Evolutionary conservation across 2,113 vertebrate species (phyloP).

Genomic region (Perca schrenkii): DNA sequence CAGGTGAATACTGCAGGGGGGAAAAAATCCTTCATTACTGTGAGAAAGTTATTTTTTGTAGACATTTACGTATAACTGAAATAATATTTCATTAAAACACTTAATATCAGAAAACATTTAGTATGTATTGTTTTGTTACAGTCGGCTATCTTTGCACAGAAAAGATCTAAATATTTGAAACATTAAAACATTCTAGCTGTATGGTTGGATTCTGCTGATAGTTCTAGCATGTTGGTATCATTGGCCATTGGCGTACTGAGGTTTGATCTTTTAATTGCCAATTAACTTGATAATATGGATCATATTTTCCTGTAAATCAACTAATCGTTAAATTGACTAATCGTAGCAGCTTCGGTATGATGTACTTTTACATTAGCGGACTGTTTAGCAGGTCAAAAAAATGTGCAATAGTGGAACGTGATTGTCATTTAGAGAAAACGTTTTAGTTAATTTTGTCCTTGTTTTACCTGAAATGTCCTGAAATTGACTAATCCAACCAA

Average conservation of each 20-base stretch:
- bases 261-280: too few relatives aligned
- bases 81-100: neutral
- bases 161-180: neutral
- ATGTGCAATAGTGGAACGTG: neutral
- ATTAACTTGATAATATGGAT: too few relatives aligned
- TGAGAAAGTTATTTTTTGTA: neutral
- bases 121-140: neutral
- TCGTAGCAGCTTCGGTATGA: neutral
- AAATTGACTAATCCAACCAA: neutral
- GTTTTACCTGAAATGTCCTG: neutral
- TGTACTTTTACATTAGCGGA: neutral
- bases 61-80: neutral
- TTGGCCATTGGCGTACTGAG: too few relatives aligned
- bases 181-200: neutral
- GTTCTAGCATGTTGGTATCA: too few relatives aligned
- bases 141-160: neutral
- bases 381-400: neutral
- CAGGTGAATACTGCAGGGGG: constrained; percentile 36
- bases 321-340: neutral
- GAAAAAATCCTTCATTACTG: neutral
- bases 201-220: neutral
- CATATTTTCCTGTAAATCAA: neutral
- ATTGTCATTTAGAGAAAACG: neutral
- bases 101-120: neutral
- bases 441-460: neutral